phyloP scores from a whole-genome alignment of 2,888 invertebrate genomes.

The Orthosia gothica region DNA sequence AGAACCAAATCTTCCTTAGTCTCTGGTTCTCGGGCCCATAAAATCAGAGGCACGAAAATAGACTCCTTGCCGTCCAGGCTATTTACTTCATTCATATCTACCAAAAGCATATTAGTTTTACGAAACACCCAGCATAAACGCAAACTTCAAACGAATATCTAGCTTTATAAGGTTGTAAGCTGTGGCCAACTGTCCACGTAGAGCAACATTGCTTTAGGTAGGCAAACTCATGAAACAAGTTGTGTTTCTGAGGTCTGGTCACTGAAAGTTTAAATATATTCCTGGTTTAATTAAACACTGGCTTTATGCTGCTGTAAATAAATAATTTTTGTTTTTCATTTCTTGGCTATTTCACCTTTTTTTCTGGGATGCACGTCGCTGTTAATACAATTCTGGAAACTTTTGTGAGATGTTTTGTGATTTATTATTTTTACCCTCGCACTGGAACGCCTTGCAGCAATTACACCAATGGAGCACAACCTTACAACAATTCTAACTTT shows the following conservation, averaged over 20 bases:
- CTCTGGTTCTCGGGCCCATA: background rate
- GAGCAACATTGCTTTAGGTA: constrained; percentile 24
- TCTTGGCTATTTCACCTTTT: background rate
- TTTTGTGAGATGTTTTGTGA: background rate
- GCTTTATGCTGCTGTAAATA: constrained; percentile 11
- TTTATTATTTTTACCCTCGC: no score
- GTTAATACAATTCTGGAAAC: background rate
- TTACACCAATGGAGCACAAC: no score
- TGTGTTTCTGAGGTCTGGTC: constrained; percentile 11
- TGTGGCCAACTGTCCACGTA: constrained; percentile 17
- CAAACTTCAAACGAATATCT: constrained; percentile 46
- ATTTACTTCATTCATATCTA: constrained; percentile 34
- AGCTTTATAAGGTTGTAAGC: constrained; percentile 33
- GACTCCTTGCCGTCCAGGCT: background rate
- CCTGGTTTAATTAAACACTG: constrained; percentile 24
- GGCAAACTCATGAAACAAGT: constrained; percentile 21
- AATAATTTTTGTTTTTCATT: constrained; percentile 22
- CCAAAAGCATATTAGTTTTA: constrained; percentile 27
- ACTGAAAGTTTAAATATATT: constrained; percentile 34
- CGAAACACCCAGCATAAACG: constrained; percentile 20
- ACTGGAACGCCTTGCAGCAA: no score
- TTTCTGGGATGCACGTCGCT: background rate
- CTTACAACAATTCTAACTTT: no score
- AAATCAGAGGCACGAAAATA: constrained; percentile 18
- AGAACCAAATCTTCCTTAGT: background rate